These are phyloP conservation scores for Prolemur simus DNA, from an alignment of 2,113 vertebrate species.

Conservation along the genomic window DNA sequence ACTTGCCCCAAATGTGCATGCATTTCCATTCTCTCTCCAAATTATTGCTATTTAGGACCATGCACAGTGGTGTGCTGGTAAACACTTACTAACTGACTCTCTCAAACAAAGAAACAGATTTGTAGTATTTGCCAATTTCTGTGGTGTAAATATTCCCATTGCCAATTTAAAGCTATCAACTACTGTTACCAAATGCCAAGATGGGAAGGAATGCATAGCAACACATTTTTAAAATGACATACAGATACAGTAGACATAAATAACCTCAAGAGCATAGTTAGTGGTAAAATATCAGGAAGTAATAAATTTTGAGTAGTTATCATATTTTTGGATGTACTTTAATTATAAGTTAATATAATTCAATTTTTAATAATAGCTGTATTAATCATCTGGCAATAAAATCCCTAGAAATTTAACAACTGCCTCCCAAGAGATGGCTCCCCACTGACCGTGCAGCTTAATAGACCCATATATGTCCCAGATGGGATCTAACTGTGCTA, in stretches of 20 bases:
- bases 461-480: not conserved
- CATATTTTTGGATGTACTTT: not conserved
- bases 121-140: not conserved
- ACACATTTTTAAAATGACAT: not conserved
- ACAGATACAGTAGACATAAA: not conserved
- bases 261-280: not conserved
- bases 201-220: not conserved
- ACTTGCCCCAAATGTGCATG: not conserved
- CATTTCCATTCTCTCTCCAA: not conserved
- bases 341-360: constrained; percentile 42
- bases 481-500: not conserved
- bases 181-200: not conserved
- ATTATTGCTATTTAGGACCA: not conserved
- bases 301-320: not conserved
- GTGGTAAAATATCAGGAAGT: not conserved
- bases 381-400: not conserved
- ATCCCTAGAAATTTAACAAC: not conserved
- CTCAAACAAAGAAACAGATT: not conserved
- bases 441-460: not conserved
- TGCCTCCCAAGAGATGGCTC: not conserved
- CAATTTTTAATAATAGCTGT: not conserved
- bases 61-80: not conserved
- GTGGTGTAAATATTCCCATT: not conserved
- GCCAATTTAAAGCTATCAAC: not conserved
- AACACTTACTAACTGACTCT: not conserved